A percentile compares a stretch with the other conserved stretches of the same genome.
These are phyloP conservation scores for Iphiclides podalirius DNA, from an alignment of 2,888 invertebrate genomes.

Conservation along the genomic window DNA sequence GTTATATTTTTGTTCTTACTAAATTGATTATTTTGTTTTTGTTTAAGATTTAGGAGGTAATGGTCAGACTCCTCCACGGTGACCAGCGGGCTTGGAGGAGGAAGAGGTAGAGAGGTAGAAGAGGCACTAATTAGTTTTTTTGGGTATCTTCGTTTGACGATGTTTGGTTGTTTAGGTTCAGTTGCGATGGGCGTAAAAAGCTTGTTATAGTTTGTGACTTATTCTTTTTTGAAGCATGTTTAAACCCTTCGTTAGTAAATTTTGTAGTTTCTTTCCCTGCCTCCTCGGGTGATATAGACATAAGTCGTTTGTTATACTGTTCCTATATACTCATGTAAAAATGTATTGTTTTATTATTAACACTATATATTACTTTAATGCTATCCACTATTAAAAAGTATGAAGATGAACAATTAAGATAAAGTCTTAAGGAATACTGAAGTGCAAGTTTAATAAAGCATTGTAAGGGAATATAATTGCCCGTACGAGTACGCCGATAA, in stretches of 20 bases:
- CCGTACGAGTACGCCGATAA: slow-evolving; percentile 14
- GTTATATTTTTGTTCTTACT: background rate
- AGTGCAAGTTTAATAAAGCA: no score
- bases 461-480: slow-evolving; percentile 17
- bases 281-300: no score
- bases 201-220: background rate
- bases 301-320: no score
- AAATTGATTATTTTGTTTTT: background rate
- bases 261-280: no score
- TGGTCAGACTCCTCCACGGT: slow-evolving; percentile 14
- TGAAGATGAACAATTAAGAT: no score
- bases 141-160: slow-evolving; percentile 1
- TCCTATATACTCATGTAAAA: no score
- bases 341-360: no score
- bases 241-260: no score
- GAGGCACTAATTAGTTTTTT: slow-evolving; percentile 5
- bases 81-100: no score
- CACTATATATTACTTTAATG: no score
- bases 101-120: background rate
- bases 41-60: slow-evolving; percentile 6
- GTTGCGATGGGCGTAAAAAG: background rate
- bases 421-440: no score
- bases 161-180: background rate
- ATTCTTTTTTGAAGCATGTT: slow-evolving; percentile 25
- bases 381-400: no score